Conservation (phyloP, 2,113 vertebrate species). For the Hemiprocne comata region DNA sequence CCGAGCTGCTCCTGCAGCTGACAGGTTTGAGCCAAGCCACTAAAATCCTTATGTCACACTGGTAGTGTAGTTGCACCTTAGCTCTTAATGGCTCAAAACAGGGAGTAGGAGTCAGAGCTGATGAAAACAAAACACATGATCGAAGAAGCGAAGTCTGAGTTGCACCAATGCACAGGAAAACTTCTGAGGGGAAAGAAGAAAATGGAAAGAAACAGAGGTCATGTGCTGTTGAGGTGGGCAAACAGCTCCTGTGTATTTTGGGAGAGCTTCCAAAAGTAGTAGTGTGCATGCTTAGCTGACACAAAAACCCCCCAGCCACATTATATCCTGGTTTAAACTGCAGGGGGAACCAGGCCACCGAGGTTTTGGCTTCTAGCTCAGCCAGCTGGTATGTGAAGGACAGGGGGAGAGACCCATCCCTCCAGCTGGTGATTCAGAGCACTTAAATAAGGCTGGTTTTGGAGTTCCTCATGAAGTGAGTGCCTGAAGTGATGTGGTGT, state of each 20-base stretch:
- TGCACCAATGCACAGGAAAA: neutral
- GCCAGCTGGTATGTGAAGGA: neutral
- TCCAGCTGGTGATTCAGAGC: neutral
- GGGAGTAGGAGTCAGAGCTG: neutral
- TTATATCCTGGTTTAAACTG: neutral
- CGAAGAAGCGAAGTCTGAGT: neutral
- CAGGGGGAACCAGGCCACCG: neutral
- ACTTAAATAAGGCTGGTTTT: neutral
- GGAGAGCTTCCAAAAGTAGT: neutral
- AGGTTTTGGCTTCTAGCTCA: neutral
- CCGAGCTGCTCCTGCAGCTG: neutral
- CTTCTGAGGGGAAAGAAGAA: neutral
- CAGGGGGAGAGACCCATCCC: neutral
- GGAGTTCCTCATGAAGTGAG: fast-evolving
- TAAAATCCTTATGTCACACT: neutral
- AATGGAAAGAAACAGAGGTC: neutral
- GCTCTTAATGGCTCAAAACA: neutral
- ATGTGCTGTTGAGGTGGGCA: neutral
- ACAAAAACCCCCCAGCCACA: neutral
- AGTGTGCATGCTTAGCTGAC: neutral
- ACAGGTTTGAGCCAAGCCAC: neutral
- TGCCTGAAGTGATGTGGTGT: neutral
- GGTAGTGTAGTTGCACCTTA: neutral
- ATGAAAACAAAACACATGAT: neutral
- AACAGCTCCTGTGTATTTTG: neutral